A percentile compares a stretch with the other conserved stretches of the same genome.
Evolutionary conservation across 2,113 vertebrate species (phyloP).

Genomic region (Macroglossus sobrinus): DNA sequence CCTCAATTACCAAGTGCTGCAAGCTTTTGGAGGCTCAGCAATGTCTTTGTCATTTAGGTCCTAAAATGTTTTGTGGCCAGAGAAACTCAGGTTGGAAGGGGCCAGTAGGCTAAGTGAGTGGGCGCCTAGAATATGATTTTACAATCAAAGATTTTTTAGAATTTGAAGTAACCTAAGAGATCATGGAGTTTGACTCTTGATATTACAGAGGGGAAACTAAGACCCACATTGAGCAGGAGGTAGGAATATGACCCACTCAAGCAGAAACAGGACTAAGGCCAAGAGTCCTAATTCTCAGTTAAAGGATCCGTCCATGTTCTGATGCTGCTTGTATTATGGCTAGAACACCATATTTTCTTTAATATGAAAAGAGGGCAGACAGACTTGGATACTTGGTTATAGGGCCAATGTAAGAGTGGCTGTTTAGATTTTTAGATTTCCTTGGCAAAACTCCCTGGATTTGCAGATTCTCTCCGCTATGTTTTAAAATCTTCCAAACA

Average conservation of each 20-base stretch:
- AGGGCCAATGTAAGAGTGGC: slow-evolving; percentile 1
- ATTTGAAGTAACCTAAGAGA: not conserved
- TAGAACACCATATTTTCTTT: slow-evolving; percentile 50
- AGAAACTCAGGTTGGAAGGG: not conserved
- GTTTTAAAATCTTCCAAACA: slow-evolving; percentile 61
- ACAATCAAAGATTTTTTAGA: not conserved
- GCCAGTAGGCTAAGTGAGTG: not conserved
- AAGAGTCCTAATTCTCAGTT: slow-evolving; percentile 11
- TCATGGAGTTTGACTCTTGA: not conserved
- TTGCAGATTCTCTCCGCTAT: slow-evolving; percentile 50
- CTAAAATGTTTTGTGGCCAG: not conserved
- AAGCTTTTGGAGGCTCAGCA: not conserved
- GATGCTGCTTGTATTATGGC: not conserved
- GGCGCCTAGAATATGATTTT: slow-evolving; percentile 13
- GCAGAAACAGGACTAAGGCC: not conserved
- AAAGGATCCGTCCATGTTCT: not conserved
- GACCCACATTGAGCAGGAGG: not conserved
- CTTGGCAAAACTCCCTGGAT: slow-evolving; percentile 46
- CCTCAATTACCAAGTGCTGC: not conserved
- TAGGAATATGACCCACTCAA: not conserved
- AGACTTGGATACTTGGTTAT: slow-evolving; percentile 16
- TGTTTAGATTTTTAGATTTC: slow-evolving; percentile 63
- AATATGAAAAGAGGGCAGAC: not conserved
- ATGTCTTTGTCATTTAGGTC: not conserved
- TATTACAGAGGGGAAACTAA: slow-evolving; percentile 49